Evolutionary conservation across 2,113 vertebrate species (phyloP), one percentile per base, ranked within the genome.

Genomic region (Aix galericulata): DNA sequence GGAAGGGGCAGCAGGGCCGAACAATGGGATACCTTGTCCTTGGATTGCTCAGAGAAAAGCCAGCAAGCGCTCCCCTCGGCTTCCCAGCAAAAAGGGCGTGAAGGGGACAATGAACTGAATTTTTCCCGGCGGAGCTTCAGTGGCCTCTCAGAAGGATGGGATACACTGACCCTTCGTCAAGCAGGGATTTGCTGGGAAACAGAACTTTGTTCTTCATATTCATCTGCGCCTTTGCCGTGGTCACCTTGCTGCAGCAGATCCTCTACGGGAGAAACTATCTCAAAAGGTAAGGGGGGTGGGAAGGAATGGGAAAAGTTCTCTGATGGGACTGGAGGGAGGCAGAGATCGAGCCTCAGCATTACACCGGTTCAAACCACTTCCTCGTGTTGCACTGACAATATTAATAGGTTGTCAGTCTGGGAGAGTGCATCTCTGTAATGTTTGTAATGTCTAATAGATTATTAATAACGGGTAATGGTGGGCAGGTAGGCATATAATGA

Each of bases 121-220:
- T 97, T 96, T 78, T 93, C 95, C 93, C 53, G 8, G 86, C 15
- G 7, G 62, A 74, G 88, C 73, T 82, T 32, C 82, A 9, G 89
- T 90, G 87, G 94, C 94, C 95, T 88, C 91, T 93, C 75, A 86
- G 96, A 94, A 95, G 97, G 82, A 99, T 99, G 99, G 98, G 98
- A 73, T 99, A 99, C 98, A 91, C 98, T 55, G 99, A 99, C 97
- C 99, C 99, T 95, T 98, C 99, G 1, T 98, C 97, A 52, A 98
- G 98, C 96, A 98, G 99, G 96, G 99, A 99, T 93, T 94, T 99
- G 95, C 97, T 99, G 96, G 99, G 99, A 90, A 99, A 98, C 97
- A 98, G 99, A 96, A 99, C 99, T 95, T 98, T 99, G 97, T 99
- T 99, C 91, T 99, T 99, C 95, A 99, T 99, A 84, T 99, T 99